These are phyloP conservation scores for Magallana angulata DNA, from an alignment of 1,140 invertebrate genomes.

Conservation along the genomic window DNA sequence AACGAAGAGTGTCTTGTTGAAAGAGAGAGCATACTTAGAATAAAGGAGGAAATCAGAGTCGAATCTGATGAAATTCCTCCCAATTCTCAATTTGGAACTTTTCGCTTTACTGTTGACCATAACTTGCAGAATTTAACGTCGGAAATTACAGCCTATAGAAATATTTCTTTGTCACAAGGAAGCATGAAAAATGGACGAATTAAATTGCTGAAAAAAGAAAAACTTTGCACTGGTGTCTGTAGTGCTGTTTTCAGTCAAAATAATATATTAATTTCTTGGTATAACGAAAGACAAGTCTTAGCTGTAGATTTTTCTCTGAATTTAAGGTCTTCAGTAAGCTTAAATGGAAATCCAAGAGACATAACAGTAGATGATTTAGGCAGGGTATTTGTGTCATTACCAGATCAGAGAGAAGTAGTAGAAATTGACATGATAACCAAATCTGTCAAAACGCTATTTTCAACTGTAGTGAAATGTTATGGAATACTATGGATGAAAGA, in stretches of 20 bases:
- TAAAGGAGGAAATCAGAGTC: neutral
- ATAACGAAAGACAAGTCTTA: neutral
- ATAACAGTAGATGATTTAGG: neutral
- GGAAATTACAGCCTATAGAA: neutral
- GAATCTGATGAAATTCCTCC: neutral
- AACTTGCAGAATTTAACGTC: neutral
- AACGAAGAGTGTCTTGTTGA: slow-evolving; percentile 14
- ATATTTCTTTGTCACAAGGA: neutral
- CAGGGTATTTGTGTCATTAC: neutral
- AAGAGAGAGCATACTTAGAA: neutral
- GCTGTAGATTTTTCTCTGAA: neutral
- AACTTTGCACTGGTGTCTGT: neutral
- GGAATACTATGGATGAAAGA: neutral
- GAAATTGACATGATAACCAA: neutral
- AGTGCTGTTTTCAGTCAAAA: neutral
- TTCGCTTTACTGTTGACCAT: neutral
- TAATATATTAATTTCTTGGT: neutral
- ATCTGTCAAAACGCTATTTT: neutral
- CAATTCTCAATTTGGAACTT: neutral
- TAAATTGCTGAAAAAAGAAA: neutral
- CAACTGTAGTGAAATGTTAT: neutral
- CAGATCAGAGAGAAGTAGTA: neutral
- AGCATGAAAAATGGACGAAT: neutral
- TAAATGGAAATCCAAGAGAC: neutral
- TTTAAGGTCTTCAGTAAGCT: neutral